Percentiles rank a stretch among this genome's conserved stretches.
These are phyloP conservation scores for Leucophenga varia DNA, from an alignment of 1,140 invertebrate genomes.

Conservation along the genomic window DNA sequence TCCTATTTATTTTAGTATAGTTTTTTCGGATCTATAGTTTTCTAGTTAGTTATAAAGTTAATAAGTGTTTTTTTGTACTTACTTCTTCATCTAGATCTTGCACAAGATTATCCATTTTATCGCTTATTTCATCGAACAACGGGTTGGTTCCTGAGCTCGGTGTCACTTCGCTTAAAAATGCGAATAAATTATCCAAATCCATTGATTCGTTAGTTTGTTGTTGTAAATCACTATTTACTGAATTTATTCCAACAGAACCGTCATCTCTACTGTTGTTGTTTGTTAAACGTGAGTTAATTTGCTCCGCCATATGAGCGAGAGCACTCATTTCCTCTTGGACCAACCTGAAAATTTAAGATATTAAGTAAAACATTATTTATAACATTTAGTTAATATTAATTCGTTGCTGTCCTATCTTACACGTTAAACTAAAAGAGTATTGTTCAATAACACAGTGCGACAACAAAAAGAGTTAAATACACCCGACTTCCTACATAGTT, in stretches of 20 bases:
- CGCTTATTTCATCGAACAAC: slow-evolving; percentile 81
- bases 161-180: slow-evolving; percentile 84
- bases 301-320: slow-evolving; percentile 74
- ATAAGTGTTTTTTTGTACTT: slow-evolving; percentile 14
- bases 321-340: slow-evolving; percentile 76
- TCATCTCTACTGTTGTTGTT: slow-evolving; percentile 36
- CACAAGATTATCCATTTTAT: slow-evolving; percentile 79
- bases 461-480: too few species aligned
- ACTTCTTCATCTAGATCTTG: slow-evolving; percentile 74
- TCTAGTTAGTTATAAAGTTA: too few species aligned
- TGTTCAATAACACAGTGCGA: too few species aligned
- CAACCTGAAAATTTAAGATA: slow-evolving; percentile 60
- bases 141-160: slow-evolving; percentile 57
- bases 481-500: too few species aligned
- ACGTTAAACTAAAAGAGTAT: too few species aligned
- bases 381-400: not conserved
- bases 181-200: slow-evolving; percentile 91
- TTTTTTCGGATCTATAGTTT: too few species aligned
- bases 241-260: slow-evolving; percentile 1
- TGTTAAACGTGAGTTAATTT: slow-evolving; percentile 66
- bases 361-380: not conserved
- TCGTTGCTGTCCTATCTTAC: too few species aligned
- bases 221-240: slow-evolving; percentile 9
- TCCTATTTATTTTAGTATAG: too few species aligned
- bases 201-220: slow-evolving; percentile 68